Percentiles rank a stretch among this genome's conserved stretches.
These are phyloP conservation scores for Kradibia gibbosae DNA, from an alignment of 1,140 invertebrate genomes.

Conservation along the genomic window DNA sequence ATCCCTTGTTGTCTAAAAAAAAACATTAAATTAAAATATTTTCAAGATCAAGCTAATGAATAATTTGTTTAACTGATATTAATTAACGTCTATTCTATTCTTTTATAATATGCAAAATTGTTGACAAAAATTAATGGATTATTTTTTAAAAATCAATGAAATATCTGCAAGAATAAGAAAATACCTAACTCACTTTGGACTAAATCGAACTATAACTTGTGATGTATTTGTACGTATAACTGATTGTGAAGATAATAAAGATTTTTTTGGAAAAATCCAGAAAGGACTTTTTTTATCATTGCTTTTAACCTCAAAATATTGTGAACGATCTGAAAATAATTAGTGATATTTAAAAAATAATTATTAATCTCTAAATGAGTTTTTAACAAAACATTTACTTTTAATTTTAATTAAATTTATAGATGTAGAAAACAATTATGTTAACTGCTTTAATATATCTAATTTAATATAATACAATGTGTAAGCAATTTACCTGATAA, in stretches of 20 bases:
- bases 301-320: constrained; percentile 37
- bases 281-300: constrained; percentile 41
- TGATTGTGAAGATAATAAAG: background rate
- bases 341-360: background rate
- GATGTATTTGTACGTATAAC: background rate
- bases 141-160: too few species aligned
- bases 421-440: background rate
- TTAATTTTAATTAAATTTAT: background rate
- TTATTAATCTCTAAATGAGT: background rate
- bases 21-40: constrained; percentile 10
- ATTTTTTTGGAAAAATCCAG: constrained; percentile 30
- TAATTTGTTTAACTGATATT: background rate
- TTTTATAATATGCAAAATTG: too few species aligned
- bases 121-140: too few species aligned
- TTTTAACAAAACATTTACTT: background rate
- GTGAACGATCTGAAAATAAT: constrained; percentile 29
- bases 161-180: background rate
- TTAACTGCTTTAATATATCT: background rate
- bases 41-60: background rate
- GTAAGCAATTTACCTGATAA: constrained; percentile 48
- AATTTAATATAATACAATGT: constrained; percentile 7
- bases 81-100: too few species aligned
- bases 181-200: constrained; percentile 51
- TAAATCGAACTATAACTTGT: constrained; percentile 45
- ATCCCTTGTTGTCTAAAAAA: constrained; percentile 27